Percentiles rank a stretch among this genome's conserved stretches.
These are phyloP conservation scores for Drosophila leontia DNA, from an alignment of 1,140 invertebrate species.

Conservation along the genomic window DNA sequence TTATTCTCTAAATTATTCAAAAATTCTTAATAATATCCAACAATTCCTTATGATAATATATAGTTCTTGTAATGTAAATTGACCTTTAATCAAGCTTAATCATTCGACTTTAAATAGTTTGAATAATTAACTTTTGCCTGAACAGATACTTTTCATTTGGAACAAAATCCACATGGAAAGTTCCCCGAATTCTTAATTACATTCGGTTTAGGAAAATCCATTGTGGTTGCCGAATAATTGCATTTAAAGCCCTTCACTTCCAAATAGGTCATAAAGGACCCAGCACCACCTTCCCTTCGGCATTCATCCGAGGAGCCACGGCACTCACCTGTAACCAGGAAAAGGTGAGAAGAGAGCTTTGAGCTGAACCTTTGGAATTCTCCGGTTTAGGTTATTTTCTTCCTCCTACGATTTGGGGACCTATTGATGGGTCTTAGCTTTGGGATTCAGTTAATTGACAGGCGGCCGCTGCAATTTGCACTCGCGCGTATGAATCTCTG, in stretches of 20 bases:
- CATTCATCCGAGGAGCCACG: neutral
- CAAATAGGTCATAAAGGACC: constrained; percentile 55
- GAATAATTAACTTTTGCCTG: neutral
- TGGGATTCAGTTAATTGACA: constrained; percentile 42
- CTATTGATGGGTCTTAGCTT: constrained; percentile 14
- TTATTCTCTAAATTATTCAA: neutral
- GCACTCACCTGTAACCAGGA: constrained; percentile 55
- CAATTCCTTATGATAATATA: neutral
- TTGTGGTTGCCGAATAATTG: constrained; percentile 44
- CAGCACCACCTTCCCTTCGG: constrained; percentile 10
- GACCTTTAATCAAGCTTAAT: neutral
- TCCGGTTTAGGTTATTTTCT: neutral
- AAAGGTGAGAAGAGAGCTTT: constrained; percentile 41
- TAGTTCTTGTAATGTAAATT: neutral
- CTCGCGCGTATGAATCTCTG: constrained; percentile 41
- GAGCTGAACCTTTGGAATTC: constrained; percentile 6
- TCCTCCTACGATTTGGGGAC: neutral
- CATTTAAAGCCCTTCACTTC: constrained; percentile 40
- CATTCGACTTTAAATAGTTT: neutral
- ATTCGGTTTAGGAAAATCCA: constrained; percentile 11
- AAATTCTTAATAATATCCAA: neutral
- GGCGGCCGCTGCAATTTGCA: constrained; percentile 41
- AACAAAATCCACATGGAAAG: neutral
- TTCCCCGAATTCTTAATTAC: neutral
- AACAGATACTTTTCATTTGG: too few species aligned